Conservation (phyloP, 2,113 vertebrate species). For the Pluvialis apricaria region DNA sequence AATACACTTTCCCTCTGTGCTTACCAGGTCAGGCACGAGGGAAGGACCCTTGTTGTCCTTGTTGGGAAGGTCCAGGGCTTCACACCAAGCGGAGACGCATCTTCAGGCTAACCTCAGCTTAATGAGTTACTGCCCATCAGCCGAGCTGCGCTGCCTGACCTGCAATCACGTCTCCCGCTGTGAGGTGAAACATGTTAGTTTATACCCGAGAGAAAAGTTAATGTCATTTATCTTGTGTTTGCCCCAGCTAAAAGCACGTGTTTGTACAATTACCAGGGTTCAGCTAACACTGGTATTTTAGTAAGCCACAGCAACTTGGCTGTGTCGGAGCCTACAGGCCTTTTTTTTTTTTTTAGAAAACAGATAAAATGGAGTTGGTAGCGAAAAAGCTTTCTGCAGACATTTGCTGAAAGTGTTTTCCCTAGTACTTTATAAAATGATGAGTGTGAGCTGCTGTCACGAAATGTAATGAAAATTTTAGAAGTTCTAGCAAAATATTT, state of each 20-base stretch:
- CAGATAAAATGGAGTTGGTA: slow-evolving; percentile 30
- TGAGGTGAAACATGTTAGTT: neutral
- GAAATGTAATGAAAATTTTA: neutral
- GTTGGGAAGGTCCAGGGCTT: neutral
- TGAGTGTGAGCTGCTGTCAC: neutral
- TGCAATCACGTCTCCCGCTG: neutral
- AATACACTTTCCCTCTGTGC: neutral
- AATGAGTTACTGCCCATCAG: neutral
- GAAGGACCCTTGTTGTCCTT: neutral
- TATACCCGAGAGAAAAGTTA: neutral
- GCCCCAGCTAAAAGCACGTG: neutral
- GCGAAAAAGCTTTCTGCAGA: neutral
- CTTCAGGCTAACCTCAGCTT: neutral
- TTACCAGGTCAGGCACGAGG: neutral
- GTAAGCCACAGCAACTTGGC: slow-evolving; percentile 37
- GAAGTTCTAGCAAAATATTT: slow-evolving; percentile 3
- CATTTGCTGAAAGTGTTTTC: neutral
- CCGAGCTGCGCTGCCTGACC: neutral
- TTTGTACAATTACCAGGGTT: slow-evolving; percentile 12
- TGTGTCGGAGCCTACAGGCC: neutral
- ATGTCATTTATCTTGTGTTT: slow-evolving; percentile 3
- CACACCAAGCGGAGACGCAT: neutral
- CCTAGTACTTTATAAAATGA: neutral
- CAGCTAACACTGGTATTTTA: slow-evolving; percentile 37
- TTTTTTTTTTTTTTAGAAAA: slow-evolving; percentile 12